phyloP scores from a whole-genome alignment of 2,797 vertebrate species.

The Paguma larvata region DNA sequence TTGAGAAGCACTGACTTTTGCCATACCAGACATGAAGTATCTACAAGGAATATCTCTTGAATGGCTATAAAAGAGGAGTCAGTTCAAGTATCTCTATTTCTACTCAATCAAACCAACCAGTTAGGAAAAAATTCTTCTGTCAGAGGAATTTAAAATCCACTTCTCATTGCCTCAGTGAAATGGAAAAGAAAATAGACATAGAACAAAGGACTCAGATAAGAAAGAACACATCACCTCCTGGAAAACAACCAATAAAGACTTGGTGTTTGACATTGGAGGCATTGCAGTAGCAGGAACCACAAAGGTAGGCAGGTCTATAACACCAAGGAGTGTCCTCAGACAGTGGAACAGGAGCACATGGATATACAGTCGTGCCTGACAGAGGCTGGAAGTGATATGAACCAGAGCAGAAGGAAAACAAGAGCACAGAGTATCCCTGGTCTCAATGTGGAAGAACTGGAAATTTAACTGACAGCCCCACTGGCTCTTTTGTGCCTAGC shows the following conservation, averaged over 20 bases:
- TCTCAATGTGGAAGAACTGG: not conserved
- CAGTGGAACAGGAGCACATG: not conserved
- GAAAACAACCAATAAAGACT: not conserved
- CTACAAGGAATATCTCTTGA: not conserved
- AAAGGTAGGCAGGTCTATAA: not conserved
- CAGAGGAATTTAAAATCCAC: slow-evolving; percentile 2
- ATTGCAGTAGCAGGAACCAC: not conserved
- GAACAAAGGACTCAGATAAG: not conserved
- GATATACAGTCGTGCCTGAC: not conserved
- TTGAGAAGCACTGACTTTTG: not conserved
- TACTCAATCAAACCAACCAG: not conserved
- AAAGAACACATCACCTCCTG: not conserved
- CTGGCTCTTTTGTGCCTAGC: not conserved
- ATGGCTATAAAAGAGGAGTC: not conserved
- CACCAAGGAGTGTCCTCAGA: not conserved
- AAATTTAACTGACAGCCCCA: not conserved
- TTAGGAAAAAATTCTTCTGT: not conserved
- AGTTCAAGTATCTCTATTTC: not conserved
- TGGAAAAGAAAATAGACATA: not conserved
- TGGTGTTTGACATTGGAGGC: not conserved
- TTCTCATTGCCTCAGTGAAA: not conserved
- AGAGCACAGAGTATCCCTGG: not conserved
- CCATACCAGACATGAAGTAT: not conserved
- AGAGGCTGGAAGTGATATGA: not conserved
- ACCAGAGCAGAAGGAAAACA: not conserved